Percentiles rank a stretch among this genome's conserved stretches.
phyloP scores from a whole-genome alignment of 2,797 vertebrate genomes.

The Novumbra hubbsi region DNA sequence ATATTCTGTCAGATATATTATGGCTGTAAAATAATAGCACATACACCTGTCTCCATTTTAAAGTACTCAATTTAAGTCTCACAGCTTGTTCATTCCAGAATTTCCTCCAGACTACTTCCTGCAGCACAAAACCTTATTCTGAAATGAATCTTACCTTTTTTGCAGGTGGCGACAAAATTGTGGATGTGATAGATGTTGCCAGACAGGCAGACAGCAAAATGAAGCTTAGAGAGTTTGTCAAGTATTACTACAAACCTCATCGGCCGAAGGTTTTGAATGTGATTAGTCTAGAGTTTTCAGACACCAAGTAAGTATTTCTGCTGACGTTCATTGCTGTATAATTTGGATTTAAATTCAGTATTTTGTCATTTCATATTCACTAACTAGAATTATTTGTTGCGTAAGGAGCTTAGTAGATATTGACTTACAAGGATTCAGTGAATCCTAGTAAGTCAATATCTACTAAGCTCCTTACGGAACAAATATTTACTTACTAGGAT shows the following conservation, averaged over 20 bases:
- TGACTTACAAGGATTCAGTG: too few relatives aligned
- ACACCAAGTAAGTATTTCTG: constrained; percentile 86
- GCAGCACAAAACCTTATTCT: background rate
- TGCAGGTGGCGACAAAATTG: constrained; percentile 92
- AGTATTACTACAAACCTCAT: constrained; percentile 89
- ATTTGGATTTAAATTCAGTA: background rate
- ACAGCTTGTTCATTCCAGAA: background rate
- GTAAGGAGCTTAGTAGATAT: background rate
- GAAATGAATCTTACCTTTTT: background rate
- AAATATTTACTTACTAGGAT: background rate
- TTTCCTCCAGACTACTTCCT: background rate
- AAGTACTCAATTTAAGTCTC: background rate
- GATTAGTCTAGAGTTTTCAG: constrained; percentile 99
- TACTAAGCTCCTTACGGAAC: background rate
- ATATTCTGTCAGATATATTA: background rate
- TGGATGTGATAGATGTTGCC: constrained; percentile 98
- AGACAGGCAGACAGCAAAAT: constrained; percentile 99
- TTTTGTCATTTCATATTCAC: background rate
- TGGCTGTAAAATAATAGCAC: background rate
- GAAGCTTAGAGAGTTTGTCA: constrained; percentile 93
- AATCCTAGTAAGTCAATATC: background rate
- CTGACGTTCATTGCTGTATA: background rate
- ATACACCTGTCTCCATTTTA: background rate
- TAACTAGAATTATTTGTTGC: background rate
- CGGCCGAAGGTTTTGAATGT: constrained; percentile 97